Percentiles rank a stretch among this genome's conserved stretches.
Conservation (phyloP, 2,113 vertebrate genomes). For the Ceyx margarethae region DNA sequence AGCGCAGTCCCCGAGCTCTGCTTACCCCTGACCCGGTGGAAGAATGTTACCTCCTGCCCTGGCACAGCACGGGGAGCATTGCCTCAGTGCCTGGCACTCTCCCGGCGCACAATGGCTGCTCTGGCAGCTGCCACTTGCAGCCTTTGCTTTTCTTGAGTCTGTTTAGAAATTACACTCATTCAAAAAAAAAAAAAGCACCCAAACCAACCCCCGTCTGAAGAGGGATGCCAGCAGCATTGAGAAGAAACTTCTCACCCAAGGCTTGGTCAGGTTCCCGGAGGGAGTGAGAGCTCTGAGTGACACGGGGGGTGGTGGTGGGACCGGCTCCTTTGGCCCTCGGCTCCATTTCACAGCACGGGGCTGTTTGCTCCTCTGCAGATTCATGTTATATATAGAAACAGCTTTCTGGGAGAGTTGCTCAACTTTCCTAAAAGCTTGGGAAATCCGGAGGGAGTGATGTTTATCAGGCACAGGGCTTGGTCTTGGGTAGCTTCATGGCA, state of each 20-base stretch:
- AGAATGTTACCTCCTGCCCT: not conserved
- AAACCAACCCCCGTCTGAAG: not conserved
- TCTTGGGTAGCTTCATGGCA: slow-evolving; percentile 30
- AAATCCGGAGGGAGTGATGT: slow-evolving; percentile 17
- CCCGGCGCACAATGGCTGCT: not conserved
- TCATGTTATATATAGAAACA: not conserved
- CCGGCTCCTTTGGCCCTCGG: not conserved
- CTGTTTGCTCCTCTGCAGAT: not conserved
- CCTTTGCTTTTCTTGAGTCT: not conserved
- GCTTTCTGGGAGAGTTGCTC: not conserved
- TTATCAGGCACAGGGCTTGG: slow-evolving; percentile 28
- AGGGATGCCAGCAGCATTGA: not conserved
- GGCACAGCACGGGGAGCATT: not conserved
- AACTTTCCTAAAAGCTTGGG: slow-evolving; percentile 30
- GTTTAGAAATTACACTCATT: not conserved
- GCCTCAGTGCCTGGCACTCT: not conserved
- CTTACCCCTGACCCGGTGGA: not conserved
- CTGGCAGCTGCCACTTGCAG: not conserved
- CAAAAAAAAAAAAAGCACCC: not conserved
- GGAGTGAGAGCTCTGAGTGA: not conserved
- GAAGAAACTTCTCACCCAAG: not conserved
- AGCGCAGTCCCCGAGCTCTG: not conserved
- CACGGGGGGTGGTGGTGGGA: not conserved
- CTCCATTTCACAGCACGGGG: not conserved
- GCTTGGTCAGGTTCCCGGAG: not conserved